Evolutionary conservation across 2,113 vertebrate genomes (phyloP).

Genomic region (Monopterus albus): DNA sequence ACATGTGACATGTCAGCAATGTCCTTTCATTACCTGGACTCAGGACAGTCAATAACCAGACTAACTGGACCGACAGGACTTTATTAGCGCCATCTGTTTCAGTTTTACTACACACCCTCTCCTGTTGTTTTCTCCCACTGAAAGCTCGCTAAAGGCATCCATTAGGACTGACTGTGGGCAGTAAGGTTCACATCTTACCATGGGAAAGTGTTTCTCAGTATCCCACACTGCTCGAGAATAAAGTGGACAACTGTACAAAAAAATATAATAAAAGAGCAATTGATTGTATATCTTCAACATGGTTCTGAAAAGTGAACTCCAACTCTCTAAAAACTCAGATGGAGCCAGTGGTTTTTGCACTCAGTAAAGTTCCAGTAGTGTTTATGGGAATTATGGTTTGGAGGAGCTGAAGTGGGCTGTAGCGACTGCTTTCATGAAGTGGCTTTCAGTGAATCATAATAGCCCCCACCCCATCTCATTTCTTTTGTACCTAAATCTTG

Average conservation of each 20-base stretch:
- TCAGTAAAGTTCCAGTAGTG: slow-evolving; percentile 75
- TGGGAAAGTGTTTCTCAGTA: slow-evolving; percentile 72
- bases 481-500: slow-evolving; percentile 32
- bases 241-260: slow-evolving; percentile 38
- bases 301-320: slow-evolving; percentile 63
- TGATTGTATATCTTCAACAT: slow-evolving; percentile 50
- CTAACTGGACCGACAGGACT: slow-evolving; percentile 60
- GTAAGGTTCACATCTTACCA: slow-evolving; percentile 55
- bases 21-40: slow-evolving; percentile 72
- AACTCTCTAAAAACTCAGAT: slow-evolving; percentile 62
- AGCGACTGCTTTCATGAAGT: slow-evolving; percentile 53
- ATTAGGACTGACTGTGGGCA: slow-evolving; percentile 59
- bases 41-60: slow-evolving; percentile 57
- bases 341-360: slow-evolving; percentile 77
- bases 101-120: slow-evolving; percentile 72
- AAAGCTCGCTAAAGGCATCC: slow-evolving; percentile 68
- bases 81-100: slow-evolving; percentile 82
- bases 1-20: slow-evolving; percentile 58
- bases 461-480: slow-evolving; percentile 6
- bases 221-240: slow-evolving; percentile 57
- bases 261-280: slow-evolving; percentile 38
- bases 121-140: slow-evolving; percentile 72
- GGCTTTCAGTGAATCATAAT: slow-evolving; percentile 52
- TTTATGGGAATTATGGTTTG: slow-evolving; percentile 71
- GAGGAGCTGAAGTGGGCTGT: slow-evolving; percentile 62